Conservation (phyloP, 2,888 invertebrate species). For the Trichogramma dendrolimi region DNA sequence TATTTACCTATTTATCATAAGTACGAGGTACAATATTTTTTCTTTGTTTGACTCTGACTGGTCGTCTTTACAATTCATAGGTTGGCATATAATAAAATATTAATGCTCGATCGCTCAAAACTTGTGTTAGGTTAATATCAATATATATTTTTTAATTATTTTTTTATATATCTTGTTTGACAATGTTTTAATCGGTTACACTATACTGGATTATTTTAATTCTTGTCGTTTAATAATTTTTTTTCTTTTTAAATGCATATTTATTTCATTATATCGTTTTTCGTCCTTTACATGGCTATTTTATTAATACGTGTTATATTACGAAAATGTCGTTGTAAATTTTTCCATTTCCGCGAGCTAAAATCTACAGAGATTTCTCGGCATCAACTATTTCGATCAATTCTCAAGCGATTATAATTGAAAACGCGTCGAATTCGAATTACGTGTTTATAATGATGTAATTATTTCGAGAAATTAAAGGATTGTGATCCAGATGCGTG, state of each 20-base stretch:
- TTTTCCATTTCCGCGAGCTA: constrained; percentile 19
- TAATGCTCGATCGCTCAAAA: constrained; percentile 10
- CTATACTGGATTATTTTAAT: constrained; percentile 9
- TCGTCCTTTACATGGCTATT: constrained; percentile 12
- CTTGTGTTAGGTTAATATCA: constrained; percentile 19
- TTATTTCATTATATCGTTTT: constrained; percentile 15
- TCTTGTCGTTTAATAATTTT: not conserved
- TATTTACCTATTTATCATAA: too few relatives aligned
- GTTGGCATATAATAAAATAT: constrained; percentile 14
- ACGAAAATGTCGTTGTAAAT: constrained; percentile 30
- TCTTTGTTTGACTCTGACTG: too few relatives aligned
- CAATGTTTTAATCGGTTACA: constrained; percentile 10
- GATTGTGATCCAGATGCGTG: too few relatives aligned
- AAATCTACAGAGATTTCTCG: constrained; percentile 13
- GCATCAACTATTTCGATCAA: too few relatives aligned
- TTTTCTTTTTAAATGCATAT: constrained; percentile 10
- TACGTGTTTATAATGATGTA: too few relatives aligned
- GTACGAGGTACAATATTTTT: too few relatives aligned
- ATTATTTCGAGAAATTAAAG: too few relatives aligned
- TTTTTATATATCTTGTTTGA: constrained; percentile 13
- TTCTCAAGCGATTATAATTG: too few relatives aligned
- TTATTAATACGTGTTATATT: constrained; percentile 1
- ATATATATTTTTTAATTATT: constrained; percentile 18
- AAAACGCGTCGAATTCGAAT: too few relatives aligned
- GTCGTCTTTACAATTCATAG: too few relatives aligned